Evolutionary conservation across 53 echinoderm and acorn worm species (phyloP).

Genomic region (Crossaster papposus): DNA sequence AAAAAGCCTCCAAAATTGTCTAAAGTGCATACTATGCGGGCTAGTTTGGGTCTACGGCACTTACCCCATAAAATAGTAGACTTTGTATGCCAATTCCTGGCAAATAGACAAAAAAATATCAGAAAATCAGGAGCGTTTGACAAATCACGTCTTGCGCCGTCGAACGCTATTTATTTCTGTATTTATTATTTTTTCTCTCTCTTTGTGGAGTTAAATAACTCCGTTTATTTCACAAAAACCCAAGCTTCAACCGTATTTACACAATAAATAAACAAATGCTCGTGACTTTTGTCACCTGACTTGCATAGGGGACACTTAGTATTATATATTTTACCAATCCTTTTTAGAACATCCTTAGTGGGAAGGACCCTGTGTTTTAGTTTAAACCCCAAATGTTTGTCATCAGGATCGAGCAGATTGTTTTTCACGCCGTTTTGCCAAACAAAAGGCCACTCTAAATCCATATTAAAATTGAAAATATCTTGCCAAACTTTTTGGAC

Average conservation of each 20-base stretch:
- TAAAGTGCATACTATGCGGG: no score
- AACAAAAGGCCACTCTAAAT: neutral
- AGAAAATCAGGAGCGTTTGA: no score
- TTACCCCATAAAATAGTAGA: no score
- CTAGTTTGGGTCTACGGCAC: no score
- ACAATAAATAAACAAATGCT: constrained; percentile 22
- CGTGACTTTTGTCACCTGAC: neutral
- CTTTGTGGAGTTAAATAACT: no score
- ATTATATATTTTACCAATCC: constrained; percentile 15
- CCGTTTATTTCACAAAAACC: constrained; percentile 27
- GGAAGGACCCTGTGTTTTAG: neutral
- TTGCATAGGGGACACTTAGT: constrained; percentile 5
- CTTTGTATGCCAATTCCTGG: no score
- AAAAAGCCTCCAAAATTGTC: no score
- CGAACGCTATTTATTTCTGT: no score
- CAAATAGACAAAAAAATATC: no score
- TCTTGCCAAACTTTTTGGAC: neutral
- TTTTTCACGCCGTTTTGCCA: neutral
- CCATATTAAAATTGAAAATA: neutral
- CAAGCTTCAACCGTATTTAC: neutral
- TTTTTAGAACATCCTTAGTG: neutral
- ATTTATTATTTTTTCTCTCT: no score
- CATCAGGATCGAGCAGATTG: neutral
- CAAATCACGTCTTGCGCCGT: no score
- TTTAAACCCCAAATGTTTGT: neutral